Evolutionary conservation across 2,888 invertebrate genomes (phyloP).

Genomic region (Ormyrus rosae): DNA sequence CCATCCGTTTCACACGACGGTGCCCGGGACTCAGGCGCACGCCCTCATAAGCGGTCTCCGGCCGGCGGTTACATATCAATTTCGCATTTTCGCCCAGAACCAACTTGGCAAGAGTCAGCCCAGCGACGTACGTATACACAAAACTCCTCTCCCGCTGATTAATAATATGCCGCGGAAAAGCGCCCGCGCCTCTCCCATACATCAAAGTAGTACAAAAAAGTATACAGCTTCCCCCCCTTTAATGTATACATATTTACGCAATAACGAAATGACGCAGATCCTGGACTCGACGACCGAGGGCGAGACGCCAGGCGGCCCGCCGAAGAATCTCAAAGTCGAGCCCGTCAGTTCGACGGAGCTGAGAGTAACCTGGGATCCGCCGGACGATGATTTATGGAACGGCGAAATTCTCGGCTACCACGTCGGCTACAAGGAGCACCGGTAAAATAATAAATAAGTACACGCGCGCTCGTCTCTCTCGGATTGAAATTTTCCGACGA

Average conservation of each 20-base stretch:
- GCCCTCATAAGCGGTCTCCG: slow-evolving; percentile 88
- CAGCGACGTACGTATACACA: slow-evolving; percentile 81
- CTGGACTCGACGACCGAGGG: slow-evolving; percentile 73
- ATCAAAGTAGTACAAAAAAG: not conserved
- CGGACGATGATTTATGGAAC: slow-evolving; percentile 90
- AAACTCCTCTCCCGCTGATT: slow-evolving; percentile 25
- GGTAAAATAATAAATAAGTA: slow-evolving; percentile 62
- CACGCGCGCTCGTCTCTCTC: too few species aligned
- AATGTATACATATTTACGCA: not conserved
- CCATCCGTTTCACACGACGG: slow-evolving; percentile 87
- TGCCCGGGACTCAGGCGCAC: slow-evolving; percentile 89
- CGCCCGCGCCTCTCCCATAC: not conserved
- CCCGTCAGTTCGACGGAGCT: slow-evolving; percentile 91
- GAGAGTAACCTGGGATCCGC: slow-evolving; percentile 91
- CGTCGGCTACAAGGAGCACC: slow-evolving; percentile 86
- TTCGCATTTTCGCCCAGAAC: slow-evolving; percentile 93
- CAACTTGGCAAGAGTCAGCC: slow-evolving; percentile 91
- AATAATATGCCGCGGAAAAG: not conserved
- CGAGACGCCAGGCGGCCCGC: slow-evolving; percentile 85
- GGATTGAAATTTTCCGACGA: too few species aligned
- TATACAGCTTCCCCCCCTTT: not conserved
- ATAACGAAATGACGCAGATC: slow-evolving; percentile 63
- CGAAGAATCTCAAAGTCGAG: slow-evolving; percentile 88
- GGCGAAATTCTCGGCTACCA: slow-evolving; percentile 92
- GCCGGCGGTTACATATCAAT: slow-evolving; percentile 91